These are phyloP conservation scores for Glaucomys volans DNA, from an alignment of 2,113 vertebrate species.

Conservation along the genomic window DNA sequence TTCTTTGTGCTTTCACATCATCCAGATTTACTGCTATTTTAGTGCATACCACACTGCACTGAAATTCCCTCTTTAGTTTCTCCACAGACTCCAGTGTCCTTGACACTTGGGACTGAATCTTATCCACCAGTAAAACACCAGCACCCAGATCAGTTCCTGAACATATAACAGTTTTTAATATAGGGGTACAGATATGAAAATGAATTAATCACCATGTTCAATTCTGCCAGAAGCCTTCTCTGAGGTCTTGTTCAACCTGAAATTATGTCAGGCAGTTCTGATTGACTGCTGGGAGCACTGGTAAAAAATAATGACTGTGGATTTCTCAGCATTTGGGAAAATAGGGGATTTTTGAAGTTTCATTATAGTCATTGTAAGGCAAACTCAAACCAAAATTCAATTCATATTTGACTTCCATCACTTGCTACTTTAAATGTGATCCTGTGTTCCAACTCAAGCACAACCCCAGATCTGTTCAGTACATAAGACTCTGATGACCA, in stretches of 20 bases:
- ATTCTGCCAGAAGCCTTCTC: neutral
- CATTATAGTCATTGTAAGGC: neutral
- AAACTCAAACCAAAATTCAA: constrained; percentile 14
- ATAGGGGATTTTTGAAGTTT: neutral
- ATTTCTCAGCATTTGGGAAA: neutral
- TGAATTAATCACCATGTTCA: neutral
- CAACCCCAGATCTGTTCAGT: neutral
- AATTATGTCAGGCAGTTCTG: neutral
- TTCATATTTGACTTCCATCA: neutral
- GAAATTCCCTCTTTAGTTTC: neutral
- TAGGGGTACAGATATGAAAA: neutral
- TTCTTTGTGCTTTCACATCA: neutral
- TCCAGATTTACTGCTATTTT: neutral
- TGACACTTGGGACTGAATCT: neutral
- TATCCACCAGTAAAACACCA: neutral
- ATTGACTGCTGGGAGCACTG: neutral
- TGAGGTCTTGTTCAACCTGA: neutral
- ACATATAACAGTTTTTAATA: neutral
- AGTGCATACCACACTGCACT: neutral
- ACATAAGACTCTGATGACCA: neutral
- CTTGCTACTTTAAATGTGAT: neutral
- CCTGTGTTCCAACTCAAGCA: neutral
- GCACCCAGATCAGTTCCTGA: neutral
- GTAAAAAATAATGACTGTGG: neutral
- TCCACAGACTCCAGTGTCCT: neutral